Conservation (phyloP, 2,113 vertebrate species). For the Solenodon paradoxus region DNA sequence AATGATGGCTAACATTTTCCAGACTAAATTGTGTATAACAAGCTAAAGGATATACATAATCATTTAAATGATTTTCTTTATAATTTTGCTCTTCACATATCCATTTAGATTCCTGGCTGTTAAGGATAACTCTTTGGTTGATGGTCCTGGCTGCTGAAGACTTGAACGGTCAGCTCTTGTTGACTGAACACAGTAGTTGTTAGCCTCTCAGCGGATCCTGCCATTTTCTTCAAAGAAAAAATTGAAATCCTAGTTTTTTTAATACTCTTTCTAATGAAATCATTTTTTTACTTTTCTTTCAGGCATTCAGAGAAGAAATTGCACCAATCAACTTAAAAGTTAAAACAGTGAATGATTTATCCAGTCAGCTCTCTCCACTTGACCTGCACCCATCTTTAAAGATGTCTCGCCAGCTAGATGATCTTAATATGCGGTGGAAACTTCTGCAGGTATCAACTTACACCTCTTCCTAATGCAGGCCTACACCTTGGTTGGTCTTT, state of each 20-base stretch:
- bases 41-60: not conserved
- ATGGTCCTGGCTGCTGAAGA: not conserved
- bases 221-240: not conserved
- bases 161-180: not conserved
- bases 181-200: not conserved
- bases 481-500: not conserved
- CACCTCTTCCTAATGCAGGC: not conserved
- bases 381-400: slow-evolving; percentile 94
- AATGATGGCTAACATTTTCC: not conserved
- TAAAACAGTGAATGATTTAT: slow-evolving; percentile 91
- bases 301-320: slow-evolving; percentile 95
- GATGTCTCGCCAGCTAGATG: slow-evolving; percentile 93
- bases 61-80: not conserved
- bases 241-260: not conserved
- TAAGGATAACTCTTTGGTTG: not conserved
- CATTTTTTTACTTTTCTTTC: slow-evolving; percentile 35
- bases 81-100: not conserved
- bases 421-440: slow-evolving; percentile 97
- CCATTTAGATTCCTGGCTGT: not conserved
- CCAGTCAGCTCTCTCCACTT: slow-evolving; percentile 91
- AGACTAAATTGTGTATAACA: not conserved
- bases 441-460: slow-evolving; percentile 89
- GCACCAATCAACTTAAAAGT: slow-evolving; percentile 92
- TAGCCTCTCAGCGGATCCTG: not conserved
- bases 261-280: not conserved